Percentiles rank a stretch among this genome's conserved stretches.
These are phyloP conservation scores for Pterostichus niger DNA, from an alignment of 2,888 invertebrate species.

Conservation along the genomic window DNA sequence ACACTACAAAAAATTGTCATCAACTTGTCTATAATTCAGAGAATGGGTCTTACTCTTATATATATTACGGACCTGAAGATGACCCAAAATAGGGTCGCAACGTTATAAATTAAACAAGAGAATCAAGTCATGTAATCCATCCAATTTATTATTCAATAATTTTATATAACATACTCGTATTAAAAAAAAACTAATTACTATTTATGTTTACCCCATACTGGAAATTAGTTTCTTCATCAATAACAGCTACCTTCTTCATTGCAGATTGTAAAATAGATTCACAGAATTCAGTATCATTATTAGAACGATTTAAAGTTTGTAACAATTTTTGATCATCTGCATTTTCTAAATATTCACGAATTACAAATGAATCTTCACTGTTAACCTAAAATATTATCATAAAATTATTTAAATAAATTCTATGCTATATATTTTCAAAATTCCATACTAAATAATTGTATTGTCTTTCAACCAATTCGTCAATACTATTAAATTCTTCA, in stretches of 20 bases:
- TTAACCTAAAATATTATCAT: constrained; percentile 29
- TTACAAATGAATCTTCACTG: constrained; percentile 39
- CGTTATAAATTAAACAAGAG: no score
- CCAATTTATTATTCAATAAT: no score
- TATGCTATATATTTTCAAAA: neutral
- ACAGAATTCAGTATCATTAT: constrained; percentile 46
- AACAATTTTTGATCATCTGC: constrained; percentile 49
- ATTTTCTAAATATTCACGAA: constrained; percentile 35
- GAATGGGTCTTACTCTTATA: no score
- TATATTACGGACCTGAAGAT: no score
- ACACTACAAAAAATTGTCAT: no score
- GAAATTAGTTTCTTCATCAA: constrained; percentile 60
- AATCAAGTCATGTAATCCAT: no score
- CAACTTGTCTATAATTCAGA: no score
- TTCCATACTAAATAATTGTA: constrained; percentile 35
- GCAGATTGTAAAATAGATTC: constrained; percentile 16
- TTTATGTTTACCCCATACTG: constrained; percentile 42
- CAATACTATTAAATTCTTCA: constrained; percentile 48
- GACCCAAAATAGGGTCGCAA: no score
- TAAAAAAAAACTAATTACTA: neutral
- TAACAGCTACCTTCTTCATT: constrained; percentile 24
- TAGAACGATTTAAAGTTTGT: constrained; percentile 37
- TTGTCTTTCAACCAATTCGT: constrained; percentile 36
- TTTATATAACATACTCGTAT: neutral
- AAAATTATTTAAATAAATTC: neutral